Conservation (phyloP, 2,113 vertebrate species). For the Plotosus lineatus region DNA sequence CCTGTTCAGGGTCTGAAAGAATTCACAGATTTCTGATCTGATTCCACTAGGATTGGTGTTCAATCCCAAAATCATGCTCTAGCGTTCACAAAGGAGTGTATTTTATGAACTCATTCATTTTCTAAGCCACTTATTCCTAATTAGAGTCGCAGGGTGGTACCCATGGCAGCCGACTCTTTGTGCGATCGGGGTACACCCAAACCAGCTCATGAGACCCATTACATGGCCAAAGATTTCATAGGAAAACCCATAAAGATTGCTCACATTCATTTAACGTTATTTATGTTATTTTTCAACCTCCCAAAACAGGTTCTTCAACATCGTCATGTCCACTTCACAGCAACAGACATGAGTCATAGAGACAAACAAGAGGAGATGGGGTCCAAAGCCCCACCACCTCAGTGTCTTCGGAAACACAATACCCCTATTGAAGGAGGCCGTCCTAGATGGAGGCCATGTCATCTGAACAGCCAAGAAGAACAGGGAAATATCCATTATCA, state of each 20-base stretch:
- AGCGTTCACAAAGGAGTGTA: too few relatives aligned
- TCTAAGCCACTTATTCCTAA: too few relatives aligned
- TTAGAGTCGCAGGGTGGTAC: too few relatives aligned
- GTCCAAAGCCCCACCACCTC: constrained; percentile 39
- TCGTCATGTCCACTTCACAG: constrained; percentile 28
- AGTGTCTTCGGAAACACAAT: constrained; percentile 57
- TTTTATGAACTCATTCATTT: too few relatives aligned
- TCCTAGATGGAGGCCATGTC: constrained; percentile 74
- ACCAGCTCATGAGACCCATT: too few relatives aligned
- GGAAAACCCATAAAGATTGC: too few relatives aligned
- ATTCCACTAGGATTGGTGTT: not conserved
- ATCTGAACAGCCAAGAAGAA: constrained; percentile 70
- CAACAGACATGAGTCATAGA: constrained; percentile 67
- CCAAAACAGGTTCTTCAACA: constrained; percentile 8
- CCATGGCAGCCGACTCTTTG: too few relatives aligned
- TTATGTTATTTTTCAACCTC: not conserved
- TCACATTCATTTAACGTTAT: not conserved
- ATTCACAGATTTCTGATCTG: constrained; percentile 7
- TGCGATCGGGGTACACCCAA: too few relatives aligned
- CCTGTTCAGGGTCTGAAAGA: not conserved
- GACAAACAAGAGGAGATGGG: constrained; percentile 58
- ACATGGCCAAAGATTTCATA: too few relatives aligned
- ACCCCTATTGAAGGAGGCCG: constrained; percentile 57
- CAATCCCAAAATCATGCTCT: not conserved
- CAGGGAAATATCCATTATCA: constrained; percentile 51